Evolutionary conservation across 2,113 vertebrate genomes (phyloP).

Genomic region (Dicerorhinus sumatrensis): DNA sequence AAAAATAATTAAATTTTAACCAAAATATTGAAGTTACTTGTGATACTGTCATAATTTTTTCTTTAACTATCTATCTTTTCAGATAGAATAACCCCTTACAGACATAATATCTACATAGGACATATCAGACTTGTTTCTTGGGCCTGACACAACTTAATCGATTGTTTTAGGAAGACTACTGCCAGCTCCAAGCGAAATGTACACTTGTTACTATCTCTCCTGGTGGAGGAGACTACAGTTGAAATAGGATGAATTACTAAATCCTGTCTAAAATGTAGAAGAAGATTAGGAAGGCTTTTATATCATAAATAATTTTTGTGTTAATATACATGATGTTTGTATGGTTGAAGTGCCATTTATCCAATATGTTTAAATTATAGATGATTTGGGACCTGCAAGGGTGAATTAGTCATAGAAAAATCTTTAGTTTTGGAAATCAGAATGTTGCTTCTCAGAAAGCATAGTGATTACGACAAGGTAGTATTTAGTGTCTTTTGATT

Average conservation of each 20-base stretch:
- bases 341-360: too few relatives aligned
- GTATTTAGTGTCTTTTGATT: not conserved
- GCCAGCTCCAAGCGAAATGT: not conserved
- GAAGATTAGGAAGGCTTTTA: too few relatives aligned
- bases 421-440: not conserved
- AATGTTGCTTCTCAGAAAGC: not conserved
- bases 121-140: not conserved
- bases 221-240: not conserved
- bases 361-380: not conserved
- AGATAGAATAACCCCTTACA: not conserved
- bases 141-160: not conserved
- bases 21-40: not conserved
- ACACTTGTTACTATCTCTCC: not conserved
- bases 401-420: not conserved
- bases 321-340: accelerated
- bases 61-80: not conserved
- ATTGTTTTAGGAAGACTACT: conserved; percentile 34
- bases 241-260: not conserved
- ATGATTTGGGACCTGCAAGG: not conserved
- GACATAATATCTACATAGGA: not conserved
- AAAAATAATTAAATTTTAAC: not conserved
- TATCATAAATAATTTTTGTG: not conserved
- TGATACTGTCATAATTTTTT: not conserved
- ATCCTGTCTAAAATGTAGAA: not conserved
- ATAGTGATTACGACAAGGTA: not conserved